phyloP scores from a whole-genome alignment of 2,888 invertebrate species.

The Chymomyza fuscimana region DNA sequence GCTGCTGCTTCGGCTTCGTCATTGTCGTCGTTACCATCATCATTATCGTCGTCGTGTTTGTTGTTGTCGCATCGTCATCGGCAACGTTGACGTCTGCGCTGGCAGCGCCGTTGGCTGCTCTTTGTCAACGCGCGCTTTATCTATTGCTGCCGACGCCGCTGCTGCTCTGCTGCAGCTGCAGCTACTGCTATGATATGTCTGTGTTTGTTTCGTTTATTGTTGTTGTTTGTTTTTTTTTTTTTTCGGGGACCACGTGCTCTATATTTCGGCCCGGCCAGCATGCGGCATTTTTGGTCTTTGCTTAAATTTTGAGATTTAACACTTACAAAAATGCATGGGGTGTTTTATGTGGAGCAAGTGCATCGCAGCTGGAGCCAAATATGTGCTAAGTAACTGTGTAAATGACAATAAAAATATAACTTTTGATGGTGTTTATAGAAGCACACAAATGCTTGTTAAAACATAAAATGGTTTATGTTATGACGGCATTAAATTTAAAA shows the following conservation, averaged over 20 bases:
- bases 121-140: slow-evolving; percentile 66
- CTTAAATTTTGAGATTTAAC: slow-evolving; percentile 59
- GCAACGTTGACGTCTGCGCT: slow-evolving; percentile 12
- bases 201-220: slow-evolving; percentile 28
- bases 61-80: slow-evolving; percentile 1
- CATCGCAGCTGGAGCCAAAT: neutral
- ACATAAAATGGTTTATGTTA: neutral
- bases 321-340: slow-evolving; percentile 56
- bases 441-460: neutral
- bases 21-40: slow-evolving; percentile 27
- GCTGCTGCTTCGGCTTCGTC: slow-evolving; percentile 6
- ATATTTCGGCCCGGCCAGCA: slow-evolving; percentile 49
- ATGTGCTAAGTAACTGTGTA: neutral
- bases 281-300: slow-evolving; percentile 66
- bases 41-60: slow-evolving; percentile 4
- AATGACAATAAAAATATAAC: neutral
- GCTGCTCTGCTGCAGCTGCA: neutral
- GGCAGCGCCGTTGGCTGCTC: slow-evolving; percentile 36
- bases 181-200: slow-evolving; percentile 20
- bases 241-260: neutral
- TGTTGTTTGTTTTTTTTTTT: slow-evolving; percentile 45
- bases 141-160: slow-evolving; percentile 51
- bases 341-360: neutral
- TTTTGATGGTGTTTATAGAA: neutral
- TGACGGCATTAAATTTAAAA: neutral